phyloP scores from a whole-genome alignment of 2,888 invertebrate species.

The Trichopoda pennipes region DNA sequence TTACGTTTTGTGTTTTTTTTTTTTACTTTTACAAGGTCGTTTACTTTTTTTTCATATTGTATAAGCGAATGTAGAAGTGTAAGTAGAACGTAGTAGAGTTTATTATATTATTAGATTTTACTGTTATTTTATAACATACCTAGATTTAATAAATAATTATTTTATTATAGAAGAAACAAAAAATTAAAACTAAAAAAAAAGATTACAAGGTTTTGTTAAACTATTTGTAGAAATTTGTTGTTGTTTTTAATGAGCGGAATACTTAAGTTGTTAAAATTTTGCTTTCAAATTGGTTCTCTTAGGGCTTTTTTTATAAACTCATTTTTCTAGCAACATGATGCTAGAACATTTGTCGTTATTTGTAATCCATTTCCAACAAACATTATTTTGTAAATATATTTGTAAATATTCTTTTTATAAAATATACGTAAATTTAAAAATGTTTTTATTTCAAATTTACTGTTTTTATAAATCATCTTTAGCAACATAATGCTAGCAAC shows the following conservation, averaged over 20 bases:
- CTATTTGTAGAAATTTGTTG: conserved; percentile 6
- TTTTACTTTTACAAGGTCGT: conserved; percentile 67
- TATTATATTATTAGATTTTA: conserved; percentile 29
- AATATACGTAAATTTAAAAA: no score
- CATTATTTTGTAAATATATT: no score
- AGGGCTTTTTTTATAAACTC: no score
- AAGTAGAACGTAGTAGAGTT: not conserved
- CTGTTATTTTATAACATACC: conserved; percentile 36
- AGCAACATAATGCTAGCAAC: conserved; percentile 13
- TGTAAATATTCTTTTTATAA: no score
- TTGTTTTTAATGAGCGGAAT: not conserved
- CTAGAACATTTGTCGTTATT: no score
- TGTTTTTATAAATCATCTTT: not conserved
- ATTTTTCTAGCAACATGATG: no score
- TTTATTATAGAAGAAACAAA: conserved; percentile 1
- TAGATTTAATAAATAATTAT: conserved; percentile 17
- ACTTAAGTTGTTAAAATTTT: not conserved
- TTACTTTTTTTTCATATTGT: conserved; percentile 56
- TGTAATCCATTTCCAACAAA: no score
- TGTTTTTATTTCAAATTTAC: no score
- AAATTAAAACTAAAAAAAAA: not conserved
- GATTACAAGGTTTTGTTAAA: not conserved
- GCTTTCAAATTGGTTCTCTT: not conserved
- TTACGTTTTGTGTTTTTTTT: no score
- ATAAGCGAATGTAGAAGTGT: not conserved